These are phyloP conservation scores for Drosophila demipolita DNA, from an alignment of 2,888 invertebrate species.

Conservation along the genomic window DNA sequence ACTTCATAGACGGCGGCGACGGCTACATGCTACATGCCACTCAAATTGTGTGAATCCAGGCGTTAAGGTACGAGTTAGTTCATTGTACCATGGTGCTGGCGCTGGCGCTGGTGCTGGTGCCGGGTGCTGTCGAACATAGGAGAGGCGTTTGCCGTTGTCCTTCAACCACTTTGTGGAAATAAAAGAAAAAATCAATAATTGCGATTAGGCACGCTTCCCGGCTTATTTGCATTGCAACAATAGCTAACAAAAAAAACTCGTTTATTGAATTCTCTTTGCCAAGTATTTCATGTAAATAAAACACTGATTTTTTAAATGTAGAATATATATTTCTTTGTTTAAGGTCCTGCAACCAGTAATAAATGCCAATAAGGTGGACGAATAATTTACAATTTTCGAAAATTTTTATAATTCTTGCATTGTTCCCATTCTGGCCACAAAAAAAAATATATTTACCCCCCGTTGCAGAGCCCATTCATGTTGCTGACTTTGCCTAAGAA, in stretches of 20 bases:
- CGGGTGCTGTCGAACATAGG: background rate
- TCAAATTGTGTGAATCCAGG: slow-evolving; percentile 81
- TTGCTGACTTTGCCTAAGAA: slow-evolving; percentile 51
- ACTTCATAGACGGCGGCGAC: slow-evolving; percentile 71
- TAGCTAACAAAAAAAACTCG: slow-evolving; percentile 23
- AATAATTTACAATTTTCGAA: slow-evolving; percentile 51
- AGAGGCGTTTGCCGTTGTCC: slow-evolving; percentile 5
- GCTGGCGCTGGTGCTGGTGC: too few species aligned
- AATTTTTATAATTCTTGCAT: slow-evolving; percentile 47
- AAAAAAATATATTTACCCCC: slow-evolving; percentile 49
- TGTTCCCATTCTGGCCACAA: slow-evolving; percentile 41
- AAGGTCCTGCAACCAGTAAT: slow-evolving; percentile 29
- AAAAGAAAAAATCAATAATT: slow-evolving; percentile 76
- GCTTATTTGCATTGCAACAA: slow-evolving; percentile 65
- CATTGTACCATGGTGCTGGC: slow-evolving; percentile 71
- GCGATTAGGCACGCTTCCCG: slow-evolving; percentile 81
- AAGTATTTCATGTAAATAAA: slow-evolving; percentile 10
- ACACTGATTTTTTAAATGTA: slow-evolving; percentile 13
- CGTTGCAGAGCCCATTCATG: slow-evolving; percentile 24
- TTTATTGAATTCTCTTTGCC: slow-evolving; percentile 28
- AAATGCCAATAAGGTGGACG: slow-evolving; percentile 43
- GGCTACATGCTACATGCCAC: slow-evolving; percentile 63
- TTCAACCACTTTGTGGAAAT: slow-evolving; percentile 61
- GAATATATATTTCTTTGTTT: background rate
- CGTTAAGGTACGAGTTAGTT: slow-evolving; percentile 81